A percentile compares a stretch with the other conserved stretches of the same genome.
Evolutionary conservation across 2,797 vertebrate genomes (phyloP).

Genomic region (Thaleichthys pacificus): DNA sequence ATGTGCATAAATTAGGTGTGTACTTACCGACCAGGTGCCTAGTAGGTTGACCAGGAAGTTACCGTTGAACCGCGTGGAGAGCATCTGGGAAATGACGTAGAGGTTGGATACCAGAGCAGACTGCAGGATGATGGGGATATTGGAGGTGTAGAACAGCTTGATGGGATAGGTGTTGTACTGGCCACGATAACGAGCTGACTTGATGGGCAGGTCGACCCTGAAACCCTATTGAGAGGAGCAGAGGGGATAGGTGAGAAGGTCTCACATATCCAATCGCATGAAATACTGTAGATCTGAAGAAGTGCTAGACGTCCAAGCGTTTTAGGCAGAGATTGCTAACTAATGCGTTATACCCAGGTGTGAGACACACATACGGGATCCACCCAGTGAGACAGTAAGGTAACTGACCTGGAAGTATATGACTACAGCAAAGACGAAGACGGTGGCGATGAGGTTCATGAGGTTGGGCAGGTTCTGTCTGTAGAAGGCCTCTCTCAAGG

Average conservation of each 20-base stretch:
- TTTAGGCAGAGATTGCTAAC: too few species aligned
- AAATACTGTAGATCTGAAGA: background rate
- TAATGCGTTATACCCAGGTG: background rate
- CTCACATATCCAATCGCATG: background rate
- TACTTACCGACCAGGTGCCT: constrained; percentile 99
- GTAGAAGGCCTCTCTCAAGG: constrained; percentile 97
- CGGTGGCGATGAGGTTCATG: constrained; percentile 97
- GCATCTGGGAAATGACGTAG: constrained; percentile 98
- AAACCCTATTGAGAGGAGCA: constrained; percentile 81
- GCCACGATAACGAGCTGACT: constrained; percentile 96
- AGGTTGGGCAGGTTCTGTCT: constrained; percentile 98
- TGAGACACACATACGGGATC: background rate
- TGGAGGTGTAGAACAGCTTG: constrained; percentile 98
- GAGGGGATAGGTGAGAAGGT: background rate
- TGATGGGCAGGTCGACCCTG: constrained; percentile 97
- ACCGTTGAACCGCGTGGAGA: constrained; percentile 96
- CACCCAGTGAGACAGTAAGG: background rate
- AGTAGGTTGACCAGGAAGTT: constrained; percentile 95
- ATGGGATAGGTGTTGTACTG: constrained; percentile 99
- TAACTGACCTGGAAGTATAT: constrained; percentile 96
- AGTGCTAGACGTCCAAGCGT: background rate
- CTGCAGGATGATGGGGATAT: constrained; percentile 99
- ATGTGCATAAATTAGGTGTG: background rate
- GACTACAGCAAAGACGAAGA: constrained; percentile 97
- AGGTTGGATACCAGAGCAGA: constrained; percentile 97